Evolutionary conservation across 2,888 invertebrate genomes (phyloP).

Genomic region (Colletes collaris): DNA sequence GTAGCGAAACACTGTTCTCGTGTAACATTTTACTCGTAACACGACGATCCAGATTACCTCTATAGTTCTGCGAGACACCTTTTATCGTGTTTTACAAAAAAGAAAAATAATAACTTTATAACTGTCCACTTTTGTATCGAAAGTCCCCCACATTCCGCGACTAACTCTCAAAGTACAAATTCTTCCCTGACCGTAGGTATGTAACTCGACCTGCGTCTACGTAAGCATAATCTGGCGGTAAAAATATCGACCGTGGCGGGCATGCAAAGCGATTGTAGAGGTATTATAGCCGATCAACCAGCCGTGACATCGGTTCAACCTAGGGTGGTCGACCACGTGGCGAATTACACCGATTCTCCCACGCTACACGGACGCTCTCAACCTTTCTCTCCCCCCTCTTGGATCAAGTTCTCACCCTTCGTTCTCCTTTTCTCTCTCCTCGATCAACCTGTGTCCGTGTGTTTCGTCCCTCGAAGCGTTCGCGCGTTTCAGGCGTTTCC

Average conservation of each 20-base stretch:
- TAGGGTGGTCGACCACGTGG: constrained; percentile 42
- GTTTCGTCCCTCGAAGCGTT: neutral
- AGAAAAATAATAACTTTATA: too few relatives aligned
- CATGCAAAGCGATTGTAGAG: constrained; percentile 31
- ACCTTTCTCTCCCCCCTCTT: constrained; percentile 23
- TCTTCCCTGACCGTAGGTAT: neutral
- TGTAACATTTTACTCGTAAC: too few relatives aligned
- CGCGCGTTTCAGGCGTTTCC: neutral
- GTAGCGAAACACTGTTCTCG: too few relatives aligned
- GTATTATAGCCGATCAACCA: constrained; percentile 45
- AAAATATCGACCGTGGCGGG: constrained; percentile 29
- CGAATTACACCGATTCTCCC: constrained; percentile 42
- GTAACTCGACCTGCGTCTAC: neutral
- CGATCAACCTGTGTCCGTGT: neutral
- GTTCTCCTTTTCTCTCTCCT: neutral
- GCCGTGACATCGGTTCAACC: constrained; percentile 35
- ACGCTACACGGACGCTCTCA: constrained; percentile 24
- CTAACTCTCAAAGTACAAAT: too few relatives aligned
- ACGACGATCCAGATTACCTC: too few relatives aligned
- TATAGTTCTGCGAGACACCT: too few relatives aligned
- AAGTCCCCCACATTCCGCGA: too few relatives aligned
- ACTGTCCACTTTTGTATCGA: too few relatives aligned
- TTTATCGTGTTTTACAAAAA: too few relatives aligned
- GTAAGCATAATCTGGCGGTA: constrained; percentile 1
- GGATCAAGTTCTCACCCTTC: constrained; percentile 8